Evolutionary conservation across 2,113 vertebrate genomes (phyloP).

Genomic region (Corythoichthys haematopterus): DNA sequence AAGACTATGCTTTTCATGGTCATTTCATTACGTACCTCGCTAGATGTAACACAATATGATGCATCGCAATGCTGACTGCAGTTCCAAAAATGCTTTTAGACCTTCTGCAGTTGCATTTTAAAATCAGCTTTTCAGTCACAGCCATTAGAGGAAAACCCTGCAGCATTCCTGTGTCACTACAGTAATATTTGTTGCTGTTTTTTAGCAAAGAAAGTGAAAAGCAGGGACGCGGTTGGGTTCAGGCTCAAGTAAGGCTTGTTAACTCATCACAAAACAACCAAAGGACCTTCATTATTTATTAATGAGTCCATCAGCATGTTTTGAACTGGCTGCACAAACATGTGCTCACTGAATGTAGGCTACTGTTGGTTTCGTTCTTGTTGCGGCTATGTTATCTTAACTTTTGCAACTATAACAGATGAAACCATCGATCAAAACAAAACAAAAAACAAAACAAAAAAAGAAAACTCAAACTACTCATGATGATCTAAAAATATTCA

Average conservation of each 20-base stretch:
- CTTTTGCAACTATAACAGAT: constrained; percentile 7
- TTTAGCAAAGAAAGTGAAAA: constrained; percentile 3
- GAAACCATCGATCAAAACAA: background rate
- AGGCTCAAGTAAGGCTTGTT: constrained; percentile 16
- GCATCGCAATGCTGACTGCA: background rate
- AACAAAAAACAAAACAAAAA: background rate
- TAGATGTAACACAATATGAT: background rate
- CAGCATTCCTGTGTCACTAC: background rate
- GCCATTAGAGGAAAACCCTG: constrained; percentile 8
- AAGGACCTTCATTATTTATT: constrained; percentile 1
- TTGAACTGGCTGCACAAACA: constrained; percentile 2
- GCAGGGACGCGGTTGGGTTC: constrained; percentile 14
- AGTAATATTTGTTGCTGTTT: constrained; percentile 18
- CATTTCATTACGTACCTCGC: background rate
- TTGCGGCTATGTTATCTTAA: background rate
- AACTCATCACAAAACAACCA: constrained; percentile 5
- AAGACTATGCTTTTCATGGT: no score
- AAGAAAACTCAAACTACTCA: constrained; percentile 8
- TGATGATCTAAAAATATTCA: constrained; percentile 51
- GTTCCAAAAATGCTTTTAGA: background rate
- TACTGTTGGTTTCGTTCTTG: background rate
- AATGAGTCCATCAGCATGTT: constrained; percentile 3
- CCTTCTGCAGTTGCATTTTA: background rate
- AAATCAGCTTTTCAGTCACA: constrained; percentile 2
- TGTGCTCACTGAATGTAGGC: background rate